Percentiles rank a stretch among this genome's conserved stretches.
Conservation (phyloP, 2,113 vertebrate species). For the Vidua chalybeata region DNA sequence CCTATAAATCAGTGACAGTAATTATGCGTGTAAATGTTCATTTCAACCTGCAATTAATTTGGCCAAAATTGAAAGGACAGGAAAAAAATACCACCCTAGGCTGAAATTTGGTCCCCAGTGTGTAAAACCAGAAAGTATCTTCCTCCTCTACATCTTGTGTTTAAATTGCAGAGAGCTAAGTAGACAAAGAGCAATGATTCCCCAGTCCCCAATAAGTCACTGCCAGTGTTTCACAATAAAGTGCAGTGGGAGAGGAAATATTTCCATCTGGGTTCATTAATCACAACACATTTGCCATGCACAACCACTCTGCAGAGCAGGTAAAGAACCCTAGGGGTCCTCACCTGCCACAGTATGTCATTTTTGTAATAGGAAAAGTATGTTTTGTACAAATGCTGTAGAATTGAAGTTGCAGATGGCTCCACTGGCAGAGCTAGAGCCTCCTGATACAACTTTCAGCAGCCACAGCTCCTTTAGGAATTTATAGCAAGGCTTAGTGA, state of each 20-base stretch:
- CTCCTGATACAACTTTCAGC: neutral
- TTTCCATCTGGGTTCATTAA: constrained; percentile 62
- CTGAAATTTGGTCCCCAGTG: constrained; percentile 10
- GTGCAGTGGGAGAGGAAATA: constrained; percentile 57
- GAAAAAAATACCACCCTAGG: neutral
- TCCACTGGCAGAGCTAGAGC: constrained; percentile 20
- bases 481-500: neutral
- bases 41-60: constrained; percentile 42
- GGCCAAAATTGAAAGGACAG: constrained; percentile 24
- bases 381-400: constrained; percentile 39
- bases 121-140: constrained; percentile 1
- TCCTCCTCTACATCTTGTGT: neutral
- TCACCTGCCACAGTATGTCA: constrained; percentile 17
- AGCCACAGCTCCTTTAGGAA: neutral
- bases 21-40: constrained; percentile 46
- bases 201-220: constrained; percentile 47
- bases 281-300: constrained; percentile 51
- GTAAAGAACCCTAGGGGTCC: constrained; percentile 29
- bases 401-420: constrained; percentile 49
- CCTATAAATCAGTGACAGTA: constrained; percentile 51
- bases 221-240: constrained; percentile 55
- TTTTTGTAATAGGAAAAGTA: constrained; percentile 4
- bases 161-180: constrained; percentile 28
- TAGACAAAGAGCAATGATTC: constrained; percentile 59
- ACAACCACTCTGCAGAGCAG: constrained; percentile 37